Base-by-base conservation (phyloP, 2,888 invertebrate genomes). In the Gandaritis pyraliata region DNA sequence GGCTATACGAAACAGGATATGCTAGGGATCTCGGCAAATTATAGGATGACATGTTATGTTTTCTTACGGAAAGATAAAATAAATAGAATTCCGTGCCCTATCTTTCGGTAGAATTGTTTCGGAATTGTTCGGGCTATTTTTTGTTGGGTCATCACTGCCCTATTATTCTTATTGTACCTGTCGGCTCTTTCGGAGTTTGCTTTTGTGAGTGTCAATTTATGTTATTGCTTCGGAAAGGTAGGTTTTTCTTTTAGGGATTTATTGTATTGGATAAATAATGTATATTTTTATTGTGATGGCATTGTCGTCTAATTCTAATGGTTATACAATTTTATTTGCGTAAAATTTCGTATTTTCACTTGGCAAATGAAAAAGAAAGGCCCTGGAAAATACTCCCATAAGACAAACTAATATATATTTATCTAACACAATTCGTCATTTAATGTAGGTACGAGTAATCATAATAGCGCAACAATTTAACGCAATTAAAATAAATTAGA, bases 401-500 rank as follows among this genome's bases (percentile, higher is more conserved):
- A 6, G 1, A 33, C 33, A 33, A 8, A 8, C 23, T 5, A 23
- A 23, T 6, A 6, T 23, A n/a, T 23, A 23, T 4, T 4, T 33
- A 33, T 33, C 33, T 33, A 33, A 1, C 33, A 8, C 33, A 33
- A 11, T 33, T 8, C 8, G 5, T 1, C 33, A 33, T 33, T 8
- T 46, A 56, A 53, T 64, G 55, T 56, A n/a, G n/a, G n/a, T n/a
- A n/a, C n/a, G n/a, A n/a, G n/a, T n/a, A 64, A 65, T 65, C 63
- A 58, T 66, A 74, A 68, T 65, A 60, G 55, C 61, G 62, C 55
- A 62, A 73, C 71, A 73, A 76, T 75, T 74, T 73, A 64, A 72
- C 52, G 59, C 50, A 56, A 73, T 71, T 68, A 62, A 49, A 67
- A 74, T 76, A 71, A 68, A 77, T 79, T 76, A 69, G 70, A 67